Percentiles rank a stretch among this genome's conserved stretches.
phyloP scores from a whole-genome alignment of 2,113 vertebrate genomes.

The Pitta sordida region DNA sequence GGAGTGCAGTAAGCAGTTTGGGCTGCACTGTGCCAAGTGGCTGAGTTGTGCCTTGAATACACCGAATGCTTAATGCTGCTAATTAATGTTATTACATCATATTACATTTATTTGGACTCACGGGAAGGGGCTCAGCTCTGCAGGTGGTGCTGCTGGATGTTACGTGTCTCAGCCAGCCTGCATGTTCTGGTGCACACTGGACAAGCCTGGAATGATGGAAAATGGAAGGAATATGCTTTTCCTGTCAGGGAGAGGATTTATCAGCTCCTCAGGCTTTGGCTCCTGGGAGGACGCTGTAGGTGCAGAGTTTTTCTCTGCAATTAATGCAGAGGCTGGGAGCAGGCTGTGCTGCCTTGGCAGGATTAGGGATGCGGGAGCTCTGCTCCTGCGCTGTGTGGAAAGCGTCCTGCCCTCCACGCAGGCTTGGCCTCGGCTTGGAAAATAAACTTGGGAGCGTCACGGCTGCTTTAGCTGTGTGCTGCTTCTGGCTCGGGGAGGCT shows the following conservation, averaged over 20 bases:
- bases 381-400: background rate
- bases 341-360: background rate
- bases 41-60: background rate
- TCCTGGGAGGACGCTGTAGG: background rate
- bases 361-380: background rate
- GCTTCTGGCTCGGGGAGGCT: background rate
- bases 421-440: background rate
- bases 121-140: background rate
- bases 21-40: background rate
- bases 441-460: accelerated
- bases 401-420: background rate
- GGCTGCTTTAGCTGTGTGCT: background rate
- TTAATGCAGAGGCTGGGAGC: background rate
- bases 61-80: background rate
- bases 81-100: slow-evolving; percentile 27
- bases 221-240: background rate
- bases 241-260: background rate
- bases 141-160: background rate
- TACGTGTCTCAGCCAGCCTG: background rate
- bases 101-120: background rate
- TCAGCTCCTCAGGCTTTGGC: background rate
- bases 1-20: background rate
- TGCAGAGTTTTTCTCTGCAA: background rate
- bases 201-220: background rate
- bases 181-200: accelerated